These are phyloP conservation scores for Gandaritis pyraliata DNA, from an alignment of 2,888 invertebrate species.

Conservation along the genomic window DNA sequence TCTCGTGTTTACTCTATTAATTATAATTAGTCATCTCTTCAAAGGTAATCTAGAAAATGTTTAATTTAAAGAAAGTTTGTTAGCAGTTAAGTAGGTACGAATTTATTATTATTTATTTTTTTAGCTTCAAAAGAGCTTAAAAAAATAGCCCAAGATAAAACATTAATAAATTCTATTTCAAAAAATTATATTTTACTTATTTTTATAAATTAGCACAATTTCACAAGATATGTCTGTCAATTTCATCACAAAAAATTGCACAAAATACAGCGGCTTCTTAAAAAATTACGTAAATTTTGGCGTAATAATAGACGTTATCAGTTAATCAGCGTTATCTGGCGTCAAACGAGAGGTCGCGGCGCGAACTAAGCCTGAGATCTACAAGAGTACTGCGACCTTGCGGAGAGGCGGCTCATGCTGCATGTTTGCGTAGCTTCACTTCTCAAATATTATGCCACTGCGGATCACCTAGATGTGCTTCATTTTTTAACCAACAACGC, in stretches of 20 bases:
- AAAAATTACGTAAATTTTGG: slow-evolving; percentile 22
- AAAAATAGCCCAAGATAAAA: no score
- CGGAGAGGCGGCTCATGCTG: slow-evolving; percentile 44
- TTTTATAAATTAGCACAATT: no score
- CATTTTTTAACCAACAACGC: no score
- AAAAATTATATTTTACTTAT: not conserved
- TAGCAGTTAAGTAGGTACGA: no score
- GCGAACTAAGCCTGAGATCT: slow-evolving; percentile 48
- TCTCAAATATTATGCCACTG: not conserved
- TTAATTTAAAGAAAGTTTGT: no score
- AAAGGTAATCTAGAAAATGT: slow-evolving; percentile 15
- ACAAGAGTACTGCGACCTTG: slow-evolving; percentile 52
- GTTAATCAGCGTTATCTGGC: slow-evolving; percentile 46
- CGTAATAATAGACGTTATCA: slow-evolving; percentile 23
- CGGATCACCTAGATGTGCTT: no score
- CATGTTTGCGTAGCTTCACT: not conserved
- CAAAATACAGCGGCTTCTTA: not conserved
- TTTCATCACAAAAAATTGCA: not conserved
- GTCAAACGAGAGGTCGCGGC: slow-evolving; percentile 50
- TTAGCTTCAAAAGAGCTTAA: no score
- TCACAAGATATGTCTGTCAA: no score
- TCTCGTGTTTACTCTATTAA: slow-evolving; percentile 11
- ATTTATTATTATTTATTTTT: no score
- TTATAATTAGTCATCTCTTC: slow-evolving; percentile 23
- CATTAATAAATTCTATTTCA: not conserved